A percentile compares a stretch with the other conserved stretches of the same genome.
Conservation (phyloP, 2,113 vertebrate species). For the Lasiurus borealis region DNA sequence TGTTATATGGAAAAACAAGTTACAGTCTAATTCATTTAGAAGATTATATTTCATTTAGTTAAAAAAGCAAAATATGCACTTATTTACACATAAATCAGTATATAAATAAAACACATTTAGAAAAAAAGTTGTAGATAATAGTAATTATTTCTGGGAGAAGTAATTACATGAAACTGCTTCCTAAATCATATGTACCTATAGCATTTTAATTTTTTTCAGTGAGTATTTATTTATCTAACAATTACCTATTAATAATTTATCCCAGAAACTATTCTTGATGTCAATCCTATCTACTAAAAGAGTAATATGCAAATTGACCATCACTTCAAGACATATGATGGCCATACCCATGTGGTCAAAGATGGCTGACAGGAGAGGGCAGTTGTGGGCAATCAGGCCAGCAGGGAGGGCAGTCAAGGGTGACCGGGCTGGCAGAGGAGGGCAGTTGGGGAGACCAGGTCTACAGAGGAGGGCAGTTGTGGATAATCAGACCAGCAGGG, state of each 20-base stretch:
- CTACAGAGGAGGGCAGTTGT: too few relatives aligned
- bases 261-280: background rate
- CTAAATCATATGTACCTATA: background rate
- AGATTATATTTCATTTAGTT: background rate
- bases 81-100: background rate
- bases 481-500: too few relatives aligned
- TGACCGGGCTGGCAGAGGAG: too few relatives aligned
- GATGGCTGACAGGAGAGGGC: too few relatives aligned
- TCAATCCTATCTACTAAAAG: background rate
- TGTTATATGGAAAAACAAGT: background rate
- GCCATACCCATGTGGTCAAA: too few relatives aligned
- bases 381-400: too few relatives aligned
- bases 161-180: background rate
- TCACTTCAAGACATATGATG: too few relatives aligned
- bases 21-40: conserved; percentile 31
- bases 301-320: too few relatives aligned
- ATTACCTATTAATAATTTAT: background rate
- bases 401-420: too few relatives aligned
- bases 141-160: background rate
- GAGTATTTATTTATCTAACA: conserved; percentile 1
- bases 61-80: background rate
- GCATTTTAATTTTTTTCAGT: conserved; percentile 23
- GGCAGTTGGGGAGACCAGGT: too few relatives aligned
- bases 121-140: background rate
- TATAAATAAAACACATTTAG: background rate